Evolutionary conservation across 1,140 invertebrate species (phyloP).

Genomic region (Mya arenaria): DNA sequence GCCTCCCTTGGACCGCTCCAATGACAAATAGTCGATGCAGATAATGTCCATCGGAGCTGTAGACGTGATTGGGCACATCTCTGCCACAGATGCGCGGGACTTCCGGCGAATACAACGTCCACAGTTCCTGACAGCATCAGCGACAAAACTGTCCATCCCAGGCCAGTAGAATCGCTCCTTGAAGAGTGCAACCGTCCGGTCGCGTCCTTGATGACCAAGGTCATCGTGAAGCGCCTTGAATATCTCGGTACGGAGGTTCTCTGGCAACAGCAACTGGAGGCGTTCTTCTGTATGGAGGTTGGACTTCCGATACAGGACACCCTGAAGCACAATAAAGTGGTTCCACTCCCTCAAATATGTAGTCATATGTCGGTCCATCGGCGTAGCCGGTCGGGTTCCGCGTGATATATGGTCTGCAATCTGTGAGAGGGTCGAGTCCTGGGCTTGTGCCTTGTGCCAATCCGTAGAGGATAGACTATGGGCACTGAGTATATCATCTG

Average conservation of each 20-base stretch:
- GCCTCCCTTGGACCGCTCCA: constrained; percentile 40
- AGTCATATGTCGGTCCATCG: not conserved
- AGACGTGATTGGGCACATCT: not conserved
- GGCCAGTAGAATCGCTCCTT: constrained; percentile 1
- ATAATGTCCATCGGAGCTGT: not conserved
- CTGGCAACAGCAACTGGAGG: not conserved
- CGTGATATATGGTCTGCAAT: not conserved
- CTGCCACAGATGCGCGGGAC: not conserved
- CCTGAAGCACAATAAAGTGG: not conserved
- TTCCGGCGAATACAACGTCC: not conserved
- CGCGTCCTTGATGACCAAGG: not conserved
- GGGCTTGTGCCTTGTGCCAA: not conserved
- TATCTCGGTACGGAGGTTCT: not conserved
- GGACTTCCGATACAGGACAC: not conserved
- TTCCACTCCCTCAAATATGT: not conserved
- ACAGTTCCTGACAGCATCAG: not conserved
- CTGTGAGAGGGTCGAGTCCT: not conserved
- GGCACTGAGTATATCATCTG: not conserved
- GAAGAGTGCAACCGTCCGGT: not conserved
- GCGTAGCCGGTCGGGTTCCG: not conserved
- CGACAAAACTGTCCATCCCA: not conserved
- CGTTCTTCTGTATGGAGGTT: not conserved
- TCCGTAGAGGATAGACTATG: not conserved
- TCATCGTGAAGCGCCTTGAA: constrained; percentile 19
- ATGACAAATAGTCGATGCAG: not conserved